Conservation (phyloP, 2,888 invertebrate genomes). For the Ichneumoninae sp. region DNA sequence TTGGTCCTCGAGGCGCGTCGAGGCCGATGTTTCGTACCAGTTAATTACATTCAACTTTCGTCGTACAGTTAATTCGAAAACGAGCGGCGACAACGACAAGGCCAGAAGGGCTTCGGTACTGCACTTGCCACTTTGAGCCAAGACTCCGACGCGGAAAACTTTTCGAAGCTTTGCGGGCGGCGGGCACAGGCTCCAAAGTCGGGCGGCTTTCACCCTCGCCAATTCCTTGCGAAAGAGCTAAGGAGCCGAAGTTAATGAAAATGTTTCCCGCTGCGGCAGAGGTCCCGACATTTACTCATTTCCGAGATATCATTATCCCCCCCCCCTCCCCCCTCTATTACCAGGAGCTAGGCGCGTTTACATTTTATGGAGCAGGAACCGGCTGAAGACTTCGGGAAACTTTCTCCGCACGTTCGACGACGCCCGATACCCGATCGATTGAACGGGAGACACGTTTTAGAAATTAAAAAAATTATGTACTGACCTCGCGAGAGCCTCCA, state of each 20-base stretch:
- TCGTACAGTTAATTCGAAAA: constrained; percentile 36
- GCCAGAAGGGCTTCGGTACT: constrained; percentile 25
- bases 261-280: constrained; percentile 79
- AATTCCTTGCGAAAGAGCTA: constrained; percentile 61
- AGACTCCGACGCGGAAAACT: constrained; percentile 36
- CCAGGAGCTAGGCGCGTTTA: constrained; percentile 46
- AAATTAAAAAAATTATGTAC: constrained; percentile 64
- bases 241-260: constrained; percentile 78
- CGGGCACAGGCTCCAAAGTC: constrained; percentile 24
- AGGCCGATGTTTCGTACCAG: not conserved
- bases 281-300: constrained; percentile 71
- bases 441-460: not conserved
- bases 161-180: constrained; percentile 56
- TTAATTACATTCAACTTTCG: constrained; percentile 32
- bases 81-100: constrained; percentile 39
- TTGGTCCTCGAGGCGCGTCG: not conserved
- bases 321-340: constrained; percentile 14
- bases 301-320: constrained; percentile 72
- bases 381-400: constrained; percentile 49
- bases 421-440: constrained; percentile 47
- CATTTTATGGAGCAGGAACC: constrained; percentile 60
- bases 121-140: constrained; percentile 59
- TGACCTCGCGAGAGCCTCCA: constrained; percentile 96
- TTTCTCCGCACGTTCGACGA: constrained; percentile 33
- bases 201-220: constrained; percentile 36